Conservation (phyloP, 2,797 vertebrate genomes). For the Malurus splendens region DNA sequence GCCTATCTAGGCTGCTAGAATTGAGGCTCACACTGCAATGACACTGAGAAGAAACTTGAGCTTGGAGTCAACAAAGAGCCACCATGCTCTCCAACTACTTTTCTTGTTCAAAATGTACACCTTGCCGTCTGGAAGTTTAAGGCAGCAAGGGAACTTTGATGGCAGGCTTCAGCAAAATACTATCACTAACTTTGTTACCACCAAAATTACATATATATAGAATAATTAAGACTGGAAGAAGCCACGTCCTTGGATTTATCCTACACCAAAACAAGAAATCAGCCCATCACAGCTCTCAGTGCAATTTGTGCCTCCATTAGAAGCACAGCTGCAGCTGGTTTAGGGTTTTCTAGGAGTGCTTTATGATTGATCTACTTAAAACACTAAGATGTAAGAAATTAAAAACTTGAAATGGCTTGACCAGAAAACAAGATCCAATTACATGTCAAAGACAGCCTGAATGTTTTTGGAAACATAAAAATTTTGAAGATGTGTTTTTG, state of each 20-base stretch:
- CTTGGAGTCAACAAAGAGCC: neutral
- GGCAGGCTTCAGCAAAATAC: neutral
- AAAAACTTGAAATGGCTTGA: neutral
- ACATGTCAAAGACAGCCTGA: neutral
- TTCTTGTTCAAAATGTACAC: neutral
- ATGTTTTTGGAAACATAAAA: neutral
- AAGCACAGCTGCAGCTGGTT: neutral
- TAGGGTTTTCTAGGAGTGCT: neutral
- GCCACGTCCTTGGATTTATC: neutral
- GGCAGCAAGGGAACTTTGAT: neutral
- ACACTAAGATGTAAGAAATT: neutral
- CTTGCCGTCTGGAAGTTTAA: neutral
- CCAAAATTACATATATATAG: neutral
- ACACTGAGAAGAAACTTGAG: neutral
- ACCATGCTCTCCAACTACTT: neutral
- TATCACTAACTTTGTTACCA: neutral
- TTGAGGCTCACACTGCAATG: neutral
- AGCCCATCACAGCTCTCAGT: rapidly evolving
- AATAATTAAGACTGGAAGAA: neutral
- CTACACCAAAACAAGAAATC: neutral
- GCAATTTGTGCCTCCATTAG: neutral
- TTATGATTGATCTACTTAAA: slow-evolving; percentile 2
- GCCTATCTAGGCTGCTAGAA: neutral
- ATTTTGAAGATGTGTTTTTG: neutral
- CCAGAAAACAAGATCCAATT: slow-evolving; percentile 16